Evolutionary conservation across 1,140 invertebrate genomes (phyloP).

Genomic region (Holcopasites calliopsidis): DNA sequence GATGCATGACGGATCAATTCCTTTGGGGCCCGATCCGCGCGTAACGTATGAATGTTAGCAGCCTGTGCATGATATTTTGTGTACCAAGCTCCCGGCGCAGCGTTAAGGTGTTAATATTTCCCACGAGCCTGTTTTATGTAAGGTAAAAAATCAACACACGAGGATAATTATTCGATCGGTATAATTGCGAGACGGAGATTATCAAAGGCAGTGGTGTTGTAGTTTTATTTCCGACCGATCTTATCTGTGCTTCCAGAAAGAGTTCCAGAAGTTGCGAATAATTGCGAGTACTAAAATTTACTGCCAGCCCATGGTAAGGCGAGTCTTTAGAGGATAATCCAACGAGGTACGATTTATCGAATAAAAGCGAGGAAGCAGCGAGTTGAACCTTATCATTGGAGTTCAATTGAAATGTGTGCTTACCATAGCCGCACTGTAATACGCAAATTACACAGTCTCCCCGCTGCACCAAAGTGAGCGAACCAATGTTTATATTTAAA

Average conservation of each 20-base stretch:
- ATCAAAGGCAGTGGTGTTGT: neutral
- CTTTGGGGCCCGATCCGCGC: neutral
- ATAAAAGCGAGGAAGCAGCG: neutral
- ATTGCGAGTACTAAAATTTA: too few species aligned
- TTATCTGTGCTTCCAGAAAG: neutral
- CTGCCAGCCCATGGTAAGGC: too few species aligned
- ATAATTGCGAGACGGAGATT: neutral
- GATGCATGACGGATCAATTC: neutral
- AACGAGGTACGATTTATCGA: too few species aligned
- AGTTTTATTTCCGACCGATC: neutral
- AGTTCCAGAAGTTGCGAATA: neutral
- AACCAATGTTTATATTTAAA: neutral
- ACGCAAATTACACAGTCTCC: neutral
- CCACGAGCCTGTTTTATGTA: neutral
- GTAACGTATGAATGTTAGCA: too few species aligned
- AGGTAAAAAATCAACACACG: slow-evolving; percentile 10
- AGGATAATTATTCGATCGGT: neutral
- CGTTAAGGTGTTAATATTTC: slow-evolving; percentile 12
- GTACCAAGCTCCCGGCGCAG: neutral
- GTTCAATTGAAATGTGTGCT: slow-evolving; percentile 18
- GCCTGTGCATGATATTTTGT: neutral
- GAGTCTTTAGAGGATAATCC: neutral
- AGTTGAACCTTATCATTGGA: neutral
- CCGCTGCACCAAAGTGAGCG: too few species aligned
- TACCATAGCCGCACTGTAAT: neutral